Percentiles rank a stretch among this genome's conserved stretches.
Conservation (phyloP, 92 coral and sea anemone genomes). For the Pocillopora meandrina region DNA sequence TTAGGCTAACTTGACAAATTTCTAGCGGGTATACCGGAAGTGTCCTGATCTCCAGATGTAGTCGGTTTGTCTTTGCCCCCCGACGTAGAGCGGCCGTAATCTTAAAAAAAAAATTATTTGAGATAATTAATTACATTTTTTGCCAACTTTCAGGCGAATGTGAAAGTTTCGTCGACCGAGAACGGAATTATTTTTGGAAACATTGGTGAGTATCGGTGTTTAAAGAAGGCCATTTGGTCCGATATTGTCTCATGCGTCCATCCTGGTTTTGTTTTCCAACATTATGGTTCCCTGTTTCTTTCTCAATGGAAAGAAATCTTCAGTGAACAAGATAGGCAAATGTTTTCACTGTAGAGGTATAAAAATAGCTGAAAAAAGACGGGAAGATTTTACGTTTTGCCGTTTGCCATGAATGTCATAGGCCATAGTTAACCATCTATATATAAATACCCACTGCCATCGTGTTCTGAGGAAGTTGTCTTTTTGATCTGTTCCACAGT, state of each 20-base stretch:
- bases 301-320: neutral
- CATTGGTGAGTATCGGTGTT: constrained; percentile 66
- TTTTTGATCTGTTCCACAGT: constrained; percentile 47
- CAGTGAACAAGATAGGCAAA: neutral
- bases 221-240: neutral
- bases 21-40: too few species aligned
- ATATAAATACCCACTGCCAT: neutral
- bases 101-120: neutral
- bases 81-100: neutral
- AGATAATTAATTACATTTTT: neutral
- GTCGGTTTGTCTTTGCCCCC: too few species aligned
- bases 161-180: constrained; percentile 97
- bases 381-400: too few species aligned
- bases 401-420: too few species aligned
- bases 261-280: too few species aligned
- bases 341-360: too few species aligned
- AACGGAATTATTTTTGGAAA: constrained; percentile 99
- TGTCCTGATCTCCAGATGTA: too few species aligned
- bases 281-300: too few species aligned
- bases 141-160: constrained; percentile 79
- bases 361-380: too few species aligned
- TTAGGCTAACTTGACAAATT: too few species aligned
- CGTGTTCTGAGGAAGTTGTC: neutral
- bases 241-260: too few species aligned
- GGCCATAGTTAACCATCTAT: too few species aligned